A percentile compares a stretch with the other conserved stretches of the same genome.
Evolutionary conservation across 2,797 vertebrate genomes (phyloP).

Genomic region (Halcyon badia): DNA sequence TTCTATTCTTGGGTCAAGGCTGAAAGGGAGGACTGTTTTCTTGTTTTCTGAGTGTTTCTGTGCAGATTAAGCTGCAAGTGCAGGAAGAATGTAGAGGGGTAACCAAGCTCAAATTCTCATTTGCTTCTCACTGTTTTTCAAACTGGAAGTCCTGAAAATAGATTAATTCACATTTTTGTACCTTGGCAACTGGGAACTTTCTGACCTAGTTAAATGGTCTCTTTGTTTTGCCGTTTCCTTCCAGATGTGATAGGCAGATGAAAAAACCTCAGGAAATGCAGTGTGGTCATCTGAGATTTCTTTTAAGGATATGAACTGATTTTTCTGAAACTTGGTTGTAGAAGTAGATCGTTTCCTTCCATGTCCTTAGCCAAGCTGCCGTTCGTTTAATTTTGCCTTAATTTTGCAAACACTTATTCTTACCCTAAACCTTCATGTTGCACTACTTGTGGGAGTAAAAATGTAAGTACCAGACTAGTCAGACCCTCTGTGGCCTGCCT

Average conservation of each 20-base stretch:
- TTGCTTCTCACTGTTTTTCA: slow-evolving; percentile 13
- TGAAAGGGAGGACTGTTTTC: slow-evolving; percentile 37
- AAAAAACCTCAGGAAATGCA: neutral
- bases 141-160: neutral
- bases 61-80: neutral
- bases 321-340: slow-evolving; percentile 12
- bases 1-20: slow-evolving; percentile 48
- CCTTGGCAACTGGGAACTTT: slow-evolving; percentile 13
- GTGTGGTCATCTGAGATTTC: neutral
- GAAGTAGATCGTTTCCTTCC: neutral
- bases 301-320: neutral
- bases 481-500: neutral
- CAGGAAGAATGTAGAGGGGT: neutral
- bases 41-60: slow-evolving; percentile 18
- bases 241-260: slow-evolving; percentile 29
- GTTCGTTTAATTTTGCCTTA: neutral
- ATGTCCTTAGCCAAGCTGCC: neutral
- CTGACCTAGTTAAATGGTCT: slow-evolving; percentile 17
- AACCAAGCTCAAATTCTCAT: neutral
- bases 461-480: neutral
- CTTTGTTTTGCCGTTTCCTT: slow-evolving; percentile 44
- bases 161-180: slow-evolving; percentile 38
- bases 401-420: neutral
- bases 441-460: neutral
- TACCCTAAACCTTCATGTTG: neutral